Evolutionary conservation across 2,797 vertebrate genomes (phyloP).

Genomic region (Lerista edwardsae): DNA sequence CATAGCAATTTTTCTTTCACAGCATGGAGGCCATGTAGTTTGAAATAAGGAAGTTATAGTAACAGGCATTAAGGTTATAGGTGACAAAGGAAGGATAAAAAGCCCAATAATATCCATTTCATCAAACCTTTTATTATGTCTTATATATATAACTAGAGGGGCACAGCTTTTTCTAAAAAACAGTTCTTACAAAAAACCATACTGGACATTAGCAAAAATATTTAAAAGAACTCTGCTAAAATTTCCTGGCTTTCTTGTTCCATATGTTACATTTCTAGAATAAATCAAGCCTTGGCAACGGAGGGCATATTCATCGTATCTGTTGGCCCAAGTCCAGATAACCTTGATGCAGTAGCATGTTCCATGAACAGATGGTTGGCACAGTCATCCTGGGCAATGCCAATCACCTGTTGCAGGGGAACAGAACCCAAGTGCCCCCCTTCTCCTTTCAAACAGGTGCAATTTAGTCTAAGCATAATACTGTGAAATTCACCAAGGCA

Average conservation of each 20-base stretch:
- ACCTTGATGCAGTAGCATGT: background rate
- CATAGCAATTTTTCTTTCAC: background rate
- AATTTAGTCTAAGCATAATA: background rate
- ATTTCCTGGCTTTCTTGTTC: background rate
- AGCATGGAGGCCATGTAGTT: background rate
- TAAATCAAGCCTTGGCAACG: background rate
- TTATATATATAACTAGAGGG: conserved; percentile 6
- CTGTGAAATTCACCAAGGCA: background rate
- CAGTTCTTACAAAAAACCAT: background rate
- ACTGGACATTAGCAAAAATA: background rate
- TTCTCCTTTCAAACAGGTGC: background rate
- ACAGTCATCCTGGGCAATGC: background rate
- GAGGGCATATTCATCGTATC: background rate
- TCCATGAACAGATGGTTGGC: background rate
- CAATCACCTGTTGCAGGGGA: background rate
- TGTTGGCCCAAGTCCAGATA: background rate
- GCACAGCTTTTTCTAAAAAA: background rate
- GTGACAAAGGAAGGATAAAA: conserved; percentile 14
- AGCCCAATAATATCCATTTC: background rate
- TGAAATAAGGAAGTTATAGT: conserved; percentile 24
- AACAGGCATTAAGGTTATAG: conserved; percentile 16
- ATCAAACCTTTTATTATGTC: background rate
- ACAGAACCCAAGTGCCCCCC: background rate
- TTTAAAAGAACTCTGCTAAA: background rate
- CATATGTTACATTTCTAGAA: background rate